These are phyloP conservation scores for Monopterus albus DNA, from an alignment of 2,113 vertebrate genomes.

Conservation along the genomic window DNA sequence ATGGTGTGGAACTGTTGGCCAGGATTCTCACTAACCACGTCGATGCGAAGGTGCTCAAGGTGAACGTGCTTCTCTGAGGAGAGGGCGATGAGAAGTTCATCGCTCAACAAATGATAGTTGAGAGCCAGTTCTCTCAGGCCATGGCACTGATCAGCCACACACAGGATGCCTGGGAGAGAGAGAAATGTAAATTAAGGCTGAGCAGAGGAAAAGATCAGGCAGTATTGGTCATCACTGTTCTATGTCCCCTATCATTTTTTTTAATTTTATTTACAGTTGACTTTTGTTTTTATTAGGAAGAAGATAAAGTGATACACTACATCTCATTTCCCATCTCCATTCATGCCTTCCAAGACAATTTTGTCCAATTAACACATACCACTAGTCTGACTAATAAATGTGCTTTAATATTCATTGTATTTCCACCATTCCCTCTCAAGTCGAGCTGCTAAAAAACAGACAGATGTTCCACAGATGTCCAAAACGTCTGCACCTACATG, in stretches of 20 bases:
- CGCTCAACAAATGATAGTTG: constrained; percentile 93
- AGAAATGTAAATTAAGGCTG: neutral
- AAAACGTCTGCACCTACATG: neutral
- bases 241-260: too few species aligned
- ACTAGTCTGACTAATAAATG: neutral
- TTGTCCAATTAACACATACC: too few species aligned
- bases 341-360: neutral
- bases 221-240: neutral
- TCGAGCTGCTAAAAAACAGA: neutral
- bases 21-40: constrained; percentile 94
- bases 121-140: constrained; percentile 94
- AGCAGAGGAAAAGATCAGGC: neutral
- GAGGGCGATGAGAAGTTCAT: constrained; percentile 92
- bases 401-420: too few species aligned
- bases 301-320: neutral
- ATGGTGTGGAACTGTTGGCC: constrained; percentile 95
- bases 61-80: constrained; percentile 95
- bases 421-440: too few species aligned
- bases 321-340: too few species aligned
- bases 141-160: constrained; percentile 93
- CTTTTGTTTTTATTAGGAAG: neutral
- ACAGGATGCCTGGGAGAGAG: constrained; percentile 70
- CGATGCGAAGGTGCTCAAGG: constrained; percentile 95
- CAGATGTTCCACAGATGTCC: neutral
- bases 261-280: too few species aligned